Conservation (phyloP, 2,113 vertebrate genomes). For the Epinephelus lanceolatus region DNA sequence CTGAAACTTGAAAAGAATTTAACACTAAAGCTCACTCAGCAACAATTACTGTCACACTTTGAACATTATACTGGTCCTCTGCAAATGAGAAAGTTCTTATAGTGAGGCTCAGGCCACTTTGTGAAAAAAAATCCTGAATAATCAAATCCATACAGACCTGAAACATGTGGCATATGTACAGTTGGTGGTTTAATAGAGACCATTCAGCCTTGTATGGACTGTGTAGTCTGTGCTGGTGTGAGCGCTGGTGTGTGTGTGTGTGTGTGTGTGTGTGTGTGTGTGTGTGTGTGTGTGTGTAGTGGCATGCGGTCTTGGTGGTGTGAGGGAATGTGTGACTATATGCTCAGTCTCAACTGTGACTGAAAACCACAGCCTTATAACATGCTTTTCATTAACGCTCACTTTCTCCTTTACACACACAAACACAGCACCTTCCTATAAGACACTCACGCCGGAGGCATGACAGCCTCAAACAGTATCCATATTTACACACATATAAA, state of each 20-base stretch:
- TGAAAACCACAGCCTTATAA: slow-evolving; percentile 58
- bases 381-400: slow-evolving; percentile 69
- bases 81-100: slow-evolving; percentile 21
- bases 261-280: slow-evolving; percentile 24
- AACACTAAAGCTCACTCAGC: neutral
- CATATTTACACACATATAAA: slow-evolving; percentile 40
- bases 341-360: slow-evolving; percentile 38
- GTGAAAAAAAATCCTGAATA: slow-evolving; percentile 22
- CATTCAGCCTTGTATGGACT: slow-evolving; percentile 56
- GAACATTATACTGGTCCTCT: neutral
- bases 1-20: neutral
- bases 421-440: slow-evolving; percentile 30
- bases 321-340: slow-evolving; percentile 63
- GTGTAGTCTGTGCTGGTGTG: slow-evolving; percentile 26
- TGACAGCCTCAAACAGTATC: neutral
- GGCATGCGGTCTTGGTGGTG: slow-evolving; percentile 42
- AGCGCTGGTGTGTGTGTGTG: slow-evolving; percentile 33
- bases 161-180: slow-evolving; percentile 46
- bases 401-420: slow-evolving; percentile 47
- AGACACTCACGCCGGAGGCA: neutral
- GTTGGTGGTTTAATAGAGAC: slow-evolving; percentile 61
- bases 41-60: neutral
- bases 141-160: slow-evolving; percentile 42
- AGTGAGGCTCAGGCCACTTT: neutral
- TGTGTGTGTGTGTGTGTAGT: slow-evolving; percentile 4